These are phyloP conservation scores for Nezara viridula DNA, from an alignment of 2,888 invertebrate species.

Conservation along the genomic window DNA sequence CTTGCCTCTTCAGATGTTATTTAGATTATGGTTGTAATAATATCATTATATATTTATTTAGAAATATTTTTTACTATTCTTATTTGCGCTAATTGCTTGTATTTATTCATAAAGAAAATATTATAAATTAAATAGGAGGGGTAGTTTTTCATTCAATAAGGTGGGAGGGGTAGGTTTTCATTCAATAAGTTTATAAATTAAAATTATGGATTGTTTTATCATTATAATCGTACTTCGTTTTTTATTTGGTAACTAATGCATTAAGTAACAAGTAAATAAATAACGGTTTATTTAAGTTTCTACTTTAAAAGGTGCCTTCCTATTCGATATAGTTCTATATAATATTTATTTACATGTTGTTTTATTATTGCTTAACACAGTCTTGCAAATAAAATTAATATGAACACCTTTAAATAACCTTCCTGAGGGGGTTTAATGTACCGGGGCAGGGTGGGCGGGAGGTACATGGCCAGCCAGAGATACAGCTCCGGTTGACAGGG, in stretches of 20 bases:
- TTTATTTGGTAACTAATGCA: neutral
- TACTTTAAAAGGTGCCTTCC: conserved; percentile 12
- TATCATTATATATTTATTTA: too few relatives aligned
- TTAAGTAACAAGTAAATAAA: conserved; percentile 27
- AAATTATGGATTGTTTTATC: neutral
- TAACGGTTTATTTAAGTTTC: neutral
- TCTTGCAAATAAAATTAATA: neutral
- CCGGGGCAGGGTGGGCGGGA: neutral
- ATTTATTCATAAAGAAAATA: too few relatives aligned
- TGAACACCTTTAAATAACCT: neutral
- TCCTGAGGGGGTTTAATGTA: neutral
- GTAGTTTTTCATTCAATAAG: too few relatives aligned
- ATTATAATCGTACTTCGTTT: neutral
- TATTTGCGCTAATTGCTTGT: too few relatives aligned
- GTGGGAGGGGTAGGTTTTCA: neutral
- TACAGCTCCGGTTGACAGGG: conserved; percentile 21
- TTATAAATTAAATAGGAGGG: too few relatives aligned
- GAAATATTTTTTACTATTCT: too few relatives aligned
- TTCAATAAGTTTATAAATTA: neutral
- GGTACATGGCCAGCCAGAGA: neutral
- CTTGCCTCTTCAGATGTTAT: too few relatives aligned
- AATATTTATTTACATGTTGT: neutral
- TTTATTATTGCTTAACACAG: neutral
- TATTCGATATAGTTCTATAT: neutral
- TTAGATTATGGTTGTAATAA: too few relatives aligned